Percentiles rank a stretch among this genome's conserved stretches.
These are phyloP conservation scores for Ataeniobius toweri DNA, from an alignment of 2,797 vertebrate species.

Conservation along the genomic window DNA sequence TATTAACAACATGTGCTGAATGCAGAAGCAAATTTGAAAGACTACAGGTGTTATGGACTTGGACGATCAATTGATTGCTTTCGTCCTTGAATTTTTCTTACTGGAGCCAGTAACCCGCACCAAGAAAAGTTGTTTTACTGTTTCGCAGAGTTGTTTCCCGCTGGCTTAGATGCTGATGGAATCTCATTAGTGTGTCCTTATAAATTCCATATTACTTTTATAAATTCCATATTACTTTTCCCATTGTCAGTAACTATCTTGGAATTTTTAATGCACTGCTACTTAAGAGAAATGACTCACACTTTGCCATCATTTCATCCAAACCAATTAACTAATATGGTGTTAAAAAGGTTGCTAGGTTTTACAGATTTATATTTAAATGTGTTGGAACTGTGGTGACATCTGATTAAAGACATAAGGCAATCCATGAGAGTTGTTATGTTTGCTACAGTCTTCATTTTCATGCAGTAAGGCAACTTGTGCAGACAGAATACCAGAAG, in stretches of 20 bases:
- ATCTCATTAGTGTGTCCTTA: slow-evolving; percentile 50
- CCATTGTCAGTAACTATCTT: slow-evolving; percentile 43
- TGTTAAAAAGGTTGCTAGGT: slow-evolving; percentile 23
- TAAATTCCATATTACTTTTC: slow-evolving; percentile 38
- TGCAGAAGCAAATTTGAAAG: slow-evolving; percentile 23
- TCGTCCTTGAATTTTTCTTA: slow-evolving; percentile 32
- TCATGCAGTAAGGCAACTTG: not conserved
- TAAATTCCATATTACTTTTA: slow-evolving; percentile 39
- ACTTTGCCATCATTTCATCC: slow-evolving; percentile 21
- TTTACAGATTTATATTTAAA: slow-evolving; percentile 31
- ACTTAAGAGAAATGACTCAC: slow-evolving; percentile 28
- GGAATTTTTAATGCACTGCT: slow-evolving; percentile 19
- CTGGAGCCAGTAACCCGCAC: slow-evolving; percentile 32
- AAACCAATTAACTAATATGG: slow-evolving; percentile 39
- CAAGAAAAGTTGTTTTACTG: slow-evolving; percentile 17
- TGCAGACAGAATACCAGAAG: slow-evolving; percentile 29
- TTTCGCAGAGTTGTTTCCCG: slow-evolving; percentile 32
- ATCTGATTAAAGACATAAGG: slow-evolving; percentile 12
- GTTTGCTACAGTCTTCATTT: slow-evolving; percentile 34
- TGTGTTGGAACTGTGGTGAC: slow-evolving; percentile 5
- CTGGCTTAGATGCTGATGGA: slow-evolving; percentile 30
- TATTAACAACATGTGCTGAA: slow-evolving; percentile 39
- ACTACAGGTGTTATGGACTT: slow-evolving; percentile 18
- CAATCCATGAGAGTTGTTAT: slow-evolving; percentile 11
- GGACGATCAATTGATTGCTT: slow-evolving; percentile 28